A percentile compares a stretch with the other conserved stretches of the same genome.
Conservation (phyloP, 2,888 invertebrate genomes). For the Apodemia zela region DNA sequence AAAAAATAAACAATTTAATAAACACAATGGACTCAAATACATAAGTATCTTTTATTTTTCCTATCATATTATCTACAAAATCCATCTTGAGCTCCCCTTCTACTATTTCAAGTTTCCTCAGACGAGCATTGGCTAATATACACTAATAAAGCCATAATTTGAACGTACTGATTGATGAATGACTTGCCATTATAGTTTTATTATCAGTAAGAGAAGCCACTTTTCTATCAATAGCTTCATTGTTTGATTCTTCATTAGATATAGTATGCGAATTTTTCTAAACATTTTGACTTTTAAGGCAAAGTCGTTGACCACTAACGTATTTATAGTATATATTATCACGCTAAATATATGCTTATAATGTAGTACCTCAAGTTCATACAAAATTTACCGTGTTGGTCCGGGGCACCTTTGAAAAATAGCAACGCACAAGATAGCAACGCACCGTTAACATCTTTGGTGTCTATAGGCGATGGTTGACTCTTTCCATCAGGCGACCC, state of each 20-base stretch:
- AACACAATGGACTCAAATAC: too few relatives aligned
- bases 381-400: too few relatives aligned
- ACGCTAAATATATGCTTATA: background rate
- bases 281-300: background rate
- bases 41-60: too few relatives aligned
- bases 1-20: too few relatives aligned
- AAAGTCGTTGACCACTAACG: background rate
- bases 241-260: slow-evolving; percentile 10
- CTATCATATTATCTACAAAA: too few relatives aligned
- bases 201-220: slow-evolving; percentile 4
- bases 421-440: too few relatives aligned
- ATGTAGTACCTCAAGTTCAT: background rate
- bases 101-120: background rate
- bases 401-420: too few relatives aligned
- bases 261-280: slow-evolving; percentile 5
- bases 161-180: slow-evolving; percentile 5
- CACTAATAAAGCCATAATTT: slow-evolving; percentile 11
- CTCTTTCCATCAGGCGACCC: too few relatives aligned
- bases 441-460: too few relatives aligned
- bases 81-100: too few relatives aligned
- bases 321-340: background rate
- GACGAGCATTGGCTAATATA: background rate
- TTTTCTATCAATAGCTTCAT: slow-evolving; percentile 4
- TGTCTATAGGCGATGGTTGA: too few relatives aligned
- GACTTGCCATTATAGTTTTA: slow-evolving; percentile 10